A percentile compares a stretch with the other conserved stretches of the same genome.
phyloP scores from a whole-genome alignment of 2,797 vertebrate species.

The Pseudotriccus pelzelni region DNA sequence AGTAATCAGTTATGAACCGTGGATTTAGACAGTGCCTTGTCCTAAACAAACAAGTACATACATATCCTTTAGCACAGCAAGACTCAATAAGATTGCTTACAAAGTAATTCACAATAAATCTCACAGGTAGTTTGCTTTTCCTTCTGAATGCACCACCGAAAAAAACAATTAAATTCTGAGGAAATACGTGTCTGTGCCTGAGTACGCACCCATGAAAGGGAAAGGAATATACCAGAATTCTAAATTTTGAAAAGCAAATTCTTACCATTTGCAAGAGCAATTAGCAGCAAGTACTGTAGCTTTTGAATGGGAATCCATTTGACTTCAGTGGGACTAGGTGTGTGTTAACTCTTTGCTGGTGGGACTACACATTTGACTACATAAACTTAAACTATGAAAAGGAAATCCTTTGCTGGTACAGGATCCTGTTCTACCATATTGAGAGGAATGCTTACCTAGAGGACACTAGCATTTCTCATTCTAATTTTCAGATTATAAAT shows the following conservation, averaged over 20 bases:
- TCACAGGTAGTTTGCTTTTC: conserved; percentile 14
- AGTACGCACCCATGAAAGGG: not conserved
- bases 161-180: not conserved
- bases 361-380: not conserved
- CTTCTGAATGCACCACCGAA: not conserved
- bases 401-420: not conserved
- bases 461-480: not conserved
- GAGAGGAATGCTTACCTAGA: not conserved
- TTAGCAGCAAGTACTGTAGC: not conserved
- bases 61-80: not conserved
- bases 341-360: not conserved
- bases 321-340: not conserved
- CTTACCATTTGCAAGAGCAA: not conserved
- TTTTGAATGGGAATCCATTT: not conserved
- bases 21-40: not conserved
- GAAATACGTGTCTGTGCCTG: not conserved
- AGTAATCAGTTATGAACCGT: conserved; percentile 1
- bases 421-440: not conserved
- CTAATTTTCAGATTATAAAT: conserved; percentile 6
- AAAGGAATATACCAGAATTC: not conserved
- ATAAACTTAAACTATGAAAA: not conserved
- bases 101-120: conserved; percentile 24
- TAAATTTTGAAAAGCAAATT: not conserved
- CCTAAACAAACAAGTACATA: not conserved
- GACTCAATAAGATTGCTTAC: conserved; percentile 27